Evolutionary conservation across 2,113 vertebrate species (phyloP), one percentile per base, ranked within the genome.

Genomic region (Buteo buteo): DNA sequence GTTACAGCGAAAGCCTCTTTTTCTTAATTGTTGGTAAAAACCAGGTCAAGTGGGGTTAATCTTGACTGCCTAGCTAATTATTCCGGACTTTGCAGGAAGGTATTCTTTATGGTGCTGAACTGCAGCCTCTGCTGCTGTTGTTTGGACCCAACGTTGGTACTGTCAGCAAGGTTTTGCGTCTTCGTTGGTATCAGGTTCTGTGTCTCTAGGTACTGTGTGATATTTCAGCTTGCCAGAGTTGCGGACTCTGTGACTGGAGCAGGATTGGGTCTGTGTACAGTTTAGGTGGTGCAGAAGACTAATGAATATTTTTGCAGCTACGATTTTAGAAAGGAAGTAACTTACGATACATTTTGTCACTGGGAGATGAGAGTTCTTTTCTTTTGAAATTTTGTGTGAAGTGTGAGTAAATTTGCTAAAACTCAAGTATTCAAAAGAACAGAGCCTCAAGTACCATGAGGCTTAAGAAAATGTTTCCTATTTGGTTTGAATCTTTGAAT

Each of bases 31-130:
- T 29, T 88, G 74, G 31, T 71, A 55, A 87, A 79, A 78, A 79
- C 2, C 44, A 92, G 85, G 62, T 95, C 74, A 82, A 88, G 66
- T 94, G 85, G 45, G 40, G 31, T 94, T 84, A 93, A 87, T 96
- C 62, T 89, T 36, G 78, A 7, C 62, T 82, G 11, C 40, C 69
- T 47, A 32, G 62, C 50, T 79, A 84, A 76, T 67, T 81, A 52
- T 69, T 47, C n/a, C 4, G 20, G 40, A 67, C 65, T 86, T 87
- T 42, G 65, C 54, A 76, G 70, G 47, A 69, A 49, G 38, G 31
- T 64, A 36, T 77, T 86, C 61, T 86, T 61, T 55, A 65, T 55
- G 57, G 77, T 86, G 80, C 76, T 72, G 76, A 90, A 31, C 62
- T 62, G 84, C 82, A 91, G 82, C 44, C 44, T 64, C 32, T 72